These are phyloP conservation scores for Catamblyrhynchus diadema DNA, from an alignment of 2,797 vertebrate genomes.

Conservation along the genomic window DNA sequence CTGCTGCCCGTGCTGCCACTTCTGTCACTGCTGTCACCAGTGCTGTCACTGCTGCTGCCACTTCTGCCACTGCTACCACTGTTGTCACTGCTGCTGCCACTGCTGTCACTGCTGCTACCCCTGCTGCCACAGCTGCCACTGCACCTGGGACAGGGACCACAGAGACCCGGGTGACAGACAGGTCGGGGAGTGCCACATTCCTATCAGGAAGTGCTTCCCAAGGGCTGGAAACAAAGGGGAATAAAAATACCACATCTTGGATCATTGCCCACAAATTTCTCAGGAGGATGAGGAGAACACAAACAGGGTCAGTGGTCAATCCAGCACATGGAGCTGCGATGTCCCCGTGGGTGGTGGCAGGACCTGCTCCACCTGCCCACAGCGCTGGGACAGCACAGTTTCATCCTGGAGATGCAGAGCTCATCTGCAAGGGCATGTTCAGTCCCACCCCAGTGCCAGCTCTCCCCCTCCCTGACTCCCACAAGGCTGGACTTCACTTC, in stretches of 20 bases:
- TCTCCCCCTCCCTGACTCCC: too few species aligned
- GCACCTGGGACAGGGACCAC: accelerated
- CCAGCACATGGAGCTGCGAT: accelerated
- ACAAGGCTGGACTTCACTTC: too few species aligned
- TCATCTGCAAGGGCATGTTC: accelerated
- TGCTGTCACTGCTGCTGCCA: too few species aligned
- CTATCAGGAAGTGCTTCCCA: too few species aligned
- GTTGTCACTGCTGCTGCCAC: too few species aligned
- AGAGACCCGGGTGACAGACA: accelerated
- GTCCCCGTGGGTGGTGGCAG: neutral
- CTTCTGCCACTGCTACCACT: too few species aligned
- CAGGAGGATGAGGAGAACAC: neutral
- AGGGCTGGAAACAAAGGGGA: neutral
- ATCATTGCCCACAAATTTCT: neutral
- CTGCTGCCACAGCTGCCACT: too few species aligned
- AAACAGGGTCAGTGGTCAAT: accelerated
- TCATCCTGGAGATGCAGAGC: neutral
- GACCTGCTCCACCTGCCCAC: accelerated
- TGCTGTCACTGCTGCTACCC: too few species aligned
- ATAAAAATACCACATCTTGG: neutral
- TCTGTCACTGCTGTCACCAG: too few species aligned
- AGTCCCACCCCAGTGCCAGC: neutral
- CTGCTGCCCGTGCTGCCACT: too few species aligned
- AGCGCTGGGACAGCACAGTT: accelerated
- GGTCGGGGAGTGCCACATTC: accelerated